Base-by-base conservation (phyloP, 92 coral and sea anemone species). In the Umimayanthus chanpuru region DNA sequence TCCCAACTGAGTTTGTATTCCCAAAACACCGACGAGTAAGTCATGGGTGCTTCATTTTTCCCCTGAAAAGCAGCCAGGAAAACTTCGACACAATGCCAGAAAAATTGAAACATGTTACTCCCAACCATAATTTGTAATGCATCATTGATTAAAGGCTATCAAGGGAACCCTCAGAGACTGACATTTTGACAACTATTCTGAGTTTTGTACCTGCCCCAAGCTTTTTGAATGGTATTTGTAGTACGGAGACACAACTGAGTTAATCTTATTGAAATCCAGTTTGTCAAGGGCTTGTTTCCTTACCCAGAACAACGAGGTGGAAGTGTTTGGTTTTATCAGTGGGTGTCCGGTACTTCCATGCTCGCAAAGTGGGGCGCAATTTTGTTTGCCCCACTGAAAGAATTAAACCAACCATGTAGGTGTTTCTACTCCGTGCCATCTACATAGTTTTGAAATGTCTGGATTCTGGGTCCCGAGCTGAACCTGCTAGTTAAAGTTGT, bases 1-100 rank as follows among this genome's bases (percentile, higher is more conserved):
- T 91, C 92, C 9, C 93, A 90, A 73, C 85, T 90, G 66, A 86
- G 90, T 30, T 82, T 90, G 38, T 95, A 97, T 71, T 88, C 77
- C 15, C 80, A 86, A 32, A 71, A 88, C 3, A 81, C 90, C 14
- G 94, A 94, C 39, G 94, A 94, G 99, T 97, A 86, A 94, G 98
- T 94, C 39, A 4, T 43, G 18, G 43, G 76, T n/a, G 36, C 75
- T 55, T 23, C 44, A 10, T 25, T 23, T 53, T 15, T 15, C 61
- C 61, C 61, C 61, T 56, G 20, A 14, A 56, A 56, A 56, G 65
- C 65, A 32, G 36, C 36, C 36, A 56, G 65, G 23, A 56, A 56
- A 47, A 7, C 12, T 47, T 7, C 50, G 10, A 47, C 50, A 53
- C 20, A 53, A 15, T 4, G 25, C 9, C 68, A 61, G 26, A 3